Base-by-base conservation (phyloP, 2,113 vertebrate genomes). In the Pungitius pungitius region DNA sequence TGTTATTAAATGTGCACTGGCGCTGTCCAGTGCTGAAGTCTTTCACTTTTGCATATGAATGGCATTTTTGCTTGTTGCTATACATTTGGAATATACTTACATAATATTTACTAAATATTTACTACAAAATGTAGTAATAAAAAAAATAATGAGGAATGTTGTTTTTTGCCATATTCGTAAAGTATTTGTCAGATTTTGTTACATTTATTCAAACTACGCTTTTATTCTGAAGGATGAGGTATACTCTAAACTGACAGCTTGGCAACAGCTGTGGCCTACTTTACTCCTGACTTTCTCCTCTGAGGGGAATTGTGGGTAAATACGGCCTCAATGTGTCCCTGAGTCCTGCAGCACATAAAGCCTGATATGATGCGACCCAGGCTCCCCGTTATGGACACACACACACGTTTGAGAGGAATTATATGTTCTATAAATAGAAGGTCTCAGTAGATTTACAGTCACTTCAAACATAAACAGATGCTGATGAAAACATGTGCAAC, bases 261-360 rank as follows among this genome's bases (percentile, higher is more conserved):
- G 43, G 67, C 30, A 71, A 49, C 68, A 78, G 60, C 60, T 71
- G 75, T 63, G 75, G 42, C 60, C 62, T 58, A 66, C 30, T 40
- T 58, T 58, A 13, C 54, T 49, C 54, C 33, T 39, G 42, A 49
- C 30, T 39, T 26, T 55, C 18, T 72, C 39, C 27, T 40, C 27
- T 6, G 4, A 51, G 22, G 24, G 45, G 2, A 62, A 62, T 8
- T 14, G 51, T 55, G 60, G 18, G 39, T 59, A 43, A 37, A 37
- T 37, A 35, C 33, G 57, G 47, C 35, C 58, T 42, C 6, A 8
- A 24, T 56, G 66, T 58, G 27, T 62, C 33, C n/a, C 22, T 59
- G 15, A 58, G 69, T 49, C 69, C 69, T 24, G 33, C 69, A 61
- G 45, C 57, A 22, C 33, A 26, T 61, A 22, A 72, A 39, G 15